These are phyloP conservation scores for Dasysyrphus albostriatus DNA, from an alignment of 2,888 invertebrate genomes.

Conservation along the genomic window DNA sequence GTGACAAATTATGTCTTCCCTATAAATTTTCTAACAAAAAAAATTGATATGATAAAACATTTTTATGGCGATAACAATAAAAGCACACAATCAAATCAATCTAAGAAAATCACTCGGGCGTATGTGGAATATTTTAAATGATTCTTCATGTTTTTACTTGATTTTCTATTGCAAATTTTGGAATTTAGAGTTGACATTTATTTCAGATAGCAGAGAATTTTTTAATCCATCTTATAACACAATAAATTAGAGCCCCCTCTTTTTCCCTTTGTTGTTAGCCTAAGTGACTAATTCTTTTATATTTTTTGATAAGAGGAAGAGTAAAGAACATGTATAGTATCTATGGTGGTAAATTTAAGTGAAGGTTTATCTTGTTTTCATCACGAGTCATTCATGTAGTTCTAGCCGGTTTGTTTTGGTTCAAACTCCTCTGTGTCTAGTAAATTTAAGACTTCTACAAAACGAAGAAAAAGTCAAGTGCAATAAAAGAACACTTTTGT, in stretches of 20 bases:
- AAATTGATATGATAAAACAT: not conserved
- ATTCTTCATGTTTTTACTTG: not conserved
- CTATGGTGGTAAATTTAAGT: not conserved
- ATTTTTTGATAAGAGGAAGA: not conserved
- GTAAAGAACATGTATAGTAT: not conserved
- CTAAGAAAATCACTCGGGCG: slow-evolving; percentile 23
- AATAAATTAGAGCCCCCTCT: not conserved
- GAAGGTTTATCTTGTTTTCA: not conserved
- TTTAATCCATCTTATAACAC: not conserved
- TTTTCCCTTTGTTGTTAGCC: not conserved
- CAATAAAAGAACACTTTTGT: not conserved
- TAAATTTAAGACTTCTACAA: slow-evolving; percentile 31
- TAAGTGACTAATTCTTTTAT: not conserved
- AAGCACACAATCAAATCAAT: slow-evolving; percentile 4
- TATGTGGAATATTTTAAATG: slow-evolving; percentile 10
- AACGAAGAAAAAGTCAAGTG: not conserved
- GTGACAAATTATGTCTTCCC: not conserved
- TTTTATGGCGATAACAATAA: not conserved
- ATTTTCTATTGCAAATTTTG: slow-evolving; percentile 6
- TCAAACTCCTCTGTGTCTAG: slow-evolving; percentile 56
- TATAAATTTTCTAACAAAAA: too few species aligned
- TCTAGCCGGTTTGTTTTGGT: slow-evolving; percentile 66
- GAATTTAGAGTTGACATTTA: not conserved
- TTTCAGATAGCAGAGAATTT: not conserved
- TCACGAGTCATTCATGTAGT: slow-evolving; percentile 38